Evolutionary conservation across 2,113 vertebrate genomes (phyloP), one percentile per base, ranked within the genome.

Genomic region (Solea solea): DNA sequence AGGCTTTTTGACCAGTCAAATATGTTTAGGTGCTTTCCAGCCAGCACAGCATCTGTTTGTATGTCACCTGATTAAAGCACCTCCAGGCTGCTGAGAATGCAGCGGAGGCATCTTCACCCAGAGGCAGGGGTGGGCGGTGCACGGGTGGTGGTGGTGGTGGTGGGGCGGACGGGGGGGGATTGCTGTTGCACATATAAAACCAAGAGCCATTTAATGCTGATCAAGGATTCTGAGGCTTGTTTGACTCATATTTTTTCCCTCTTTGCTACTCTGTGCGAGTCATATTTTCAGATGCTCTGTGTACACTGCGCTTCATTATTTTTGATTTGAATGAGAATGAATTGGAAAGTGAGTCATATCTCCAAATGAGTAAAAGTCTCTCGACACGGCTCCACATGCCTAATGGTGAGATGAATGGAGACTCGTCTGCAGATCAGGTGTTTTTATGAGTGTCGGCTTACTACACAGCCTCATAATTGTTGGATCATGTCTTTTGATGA

Each of bases 1-100:
- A 94, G 93, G 74, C 94, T 89, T 95, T 96, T 94, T 95, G 95
- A 96, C 95, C 96, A 95, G 95, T 94, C 93, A 94, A 95, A 93
- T 96, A 93, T 91, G 93, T 94, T 97, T 92, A 94, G 90, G 92
- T 91, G 93, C 80, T 69, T 74, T 67, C 85, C 67, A 52, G 84
- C 72, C 62, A 64, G 78, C 21, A 14, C 3, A 21, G 73, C 90
- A 88, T 91, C 83, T 90, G 92, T 90, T 91, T 88, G 87, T 76
- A 40, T 88, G 69, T 44, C 21, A 65, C 57, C 65, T 84, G 84
- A 88, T 90, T 85, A 87, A 89, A 89, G 80, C 14, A 52, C 83
- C 85, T 71, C 39, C 25, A 49, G 80, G 88, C 80, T 68, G 73
- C 73, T 46, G 79, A 76, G 65, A 73, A 62, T 41, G 69, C 56